Conservation (phyloP, 2,113 vertebrate species). For the Crotalus horridus region DNA sequence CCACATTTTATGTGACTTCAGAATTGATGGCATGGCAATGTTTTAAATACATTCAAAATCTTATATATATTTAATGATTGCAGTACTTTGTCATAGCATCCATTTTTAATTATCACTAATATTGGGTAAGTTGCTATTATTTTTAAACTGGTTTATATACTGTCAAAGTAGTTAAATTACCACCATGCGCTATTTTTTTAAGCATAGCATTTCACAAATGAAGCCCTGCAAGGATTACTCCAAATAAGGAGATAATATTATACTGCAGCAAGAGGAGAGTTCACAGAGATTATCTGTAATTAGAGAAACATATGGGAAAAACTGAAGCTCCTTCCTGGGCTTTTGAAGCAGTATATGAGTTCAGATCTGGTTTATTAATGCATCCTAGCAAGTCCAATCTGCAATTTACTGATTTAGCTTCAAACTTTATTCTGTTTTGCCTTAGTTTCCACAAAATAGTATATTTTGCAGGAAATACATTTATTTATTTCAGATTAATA, state of each 20-base stretch:
- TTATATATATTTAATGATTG: slow-evolving; percentile 25
- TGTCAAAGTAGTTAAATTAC: slow-evolving; percentile 50
- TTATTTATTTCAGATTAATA: not conserved
- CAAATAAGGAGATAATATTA: not conserved
- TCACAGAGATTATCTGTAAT: not conserved
- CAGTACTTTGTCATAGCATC: slow-evolving; percentile 29
- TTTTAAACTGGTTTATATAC: slow-evolving; percentile 32
- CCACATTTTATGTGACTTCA: slow-evolving; percentile 17
- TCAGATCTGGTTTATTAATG: not conserved
- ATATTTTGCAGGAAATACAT: not conserved
- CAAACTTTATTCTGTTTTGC: not conserved
- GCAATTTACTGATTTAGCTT: not conserved
- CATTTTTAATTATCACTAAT: slow-evolving; percentile 55
- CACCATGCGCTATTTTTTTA: slow-evolving; percentile 9
- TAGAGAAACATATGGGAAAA: accelerated
- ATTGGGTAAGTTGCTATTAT: slow-evolving; percentile 10
- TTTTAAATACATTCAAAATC: slow-evolving; percentile 42
- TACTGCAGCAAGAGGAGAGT: not conserved
- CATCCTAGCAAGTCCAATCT: not conserved
- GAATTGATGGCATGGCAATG: slow-evolving; percentile 28
- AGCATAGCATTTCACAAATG: slow-evolving; percentile 35
- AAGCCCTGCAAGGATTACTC: not conserved
- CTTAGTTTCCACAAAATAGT: not conserved
- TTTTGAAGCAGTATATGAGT: not conserved
- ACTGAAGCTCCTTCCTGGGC: not conserved